Evolutionary conservation across 2,113 vertebrate species (phyloP), one percentile per base, ranked within the genome.

Genomic region (Amblyopsis rosae): DNA sequence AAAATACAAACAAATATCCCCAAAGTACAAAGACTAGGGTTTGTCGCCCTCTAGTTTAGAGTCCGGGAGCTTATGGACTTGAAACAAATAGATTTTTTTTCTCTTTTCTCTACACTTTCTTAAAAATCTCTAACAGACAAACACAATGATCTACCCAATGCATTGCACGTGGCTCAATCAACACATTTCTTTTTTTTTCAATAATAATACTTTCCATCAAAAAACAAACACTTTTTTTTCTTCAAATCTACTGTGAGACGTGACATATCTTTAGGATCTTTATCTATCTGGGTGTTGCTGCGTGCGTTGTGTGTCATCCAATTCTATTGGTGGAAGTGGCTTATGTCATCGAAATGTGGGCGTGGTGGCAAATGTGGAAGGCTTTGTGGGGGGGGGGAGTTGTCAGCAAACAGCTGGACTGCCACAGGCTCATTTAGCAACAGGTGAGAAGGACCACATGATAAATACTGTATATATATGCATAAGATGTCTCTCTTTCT

Each of bases 161-260:
- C 93, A 94, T 94, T 94, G 92, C 93, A 94, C 93, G 90, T 91
- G 92, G 93, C 91, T 94, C 90, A 91, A 91, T 93, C 91, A 80
- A 93, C 91, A 93, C 89, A 92, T 82, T 88, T 81, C 26, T 26
- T 8, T 41, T 41, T 41, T 83, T 82, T 87, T 92, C 83, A 92
- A 91, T 91, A 91, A 92, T 92, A 93, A 93, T 91, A 92, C 91
- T 92, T 92, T 89, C 86, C 88, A 89, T 90, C 87, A 89, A 89
- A 90, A 89, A 88, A 89, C 82, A 80, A 87, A 90, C 81, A 86
- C 77, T 82, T 86, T 85, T 88, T 88, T 80, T 87, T 88, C 89
- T 90, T 91, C 85, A 84, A 91, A 83, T 86, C 86, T 87, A 90
- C 85, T 86, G 88, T 89, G 82, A 86, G 84, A 86, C 80, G 79